These are phyloP conservation scores for Macrophya annulata DNA, from an alignment of 2,888 invertebrate species.

Conservation along the genomic window DNA sequence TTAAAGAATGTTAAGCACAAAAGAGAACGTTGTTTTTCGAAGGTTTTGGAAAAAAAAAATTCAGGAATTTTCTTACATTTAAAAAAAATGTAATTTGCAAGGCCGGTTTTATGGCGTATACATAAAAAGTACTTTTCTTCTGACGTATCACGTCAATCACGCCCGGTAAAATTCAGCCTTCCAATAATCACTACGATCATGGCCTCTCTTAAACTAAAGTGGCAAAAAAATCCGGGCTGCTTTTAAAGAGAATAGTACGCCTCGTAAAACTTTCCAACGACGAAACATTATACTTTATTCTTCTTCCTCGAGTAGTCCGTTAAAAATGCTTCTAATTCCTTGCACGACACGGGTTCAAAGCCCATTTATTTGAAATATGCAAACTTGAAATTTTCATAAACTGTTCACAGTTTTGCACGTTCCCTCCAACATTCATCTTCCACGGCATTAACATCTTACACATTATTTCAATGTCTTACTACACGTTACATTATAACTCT, in stretches of 20 bases:
- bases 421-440: slow-evolving; percentile 17
- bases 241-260: slow-evolving; percentile 7
- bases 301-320: background rate
- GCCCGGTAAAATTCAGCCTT: background rate
- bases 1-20: background rate
- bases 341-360: slow-evolving; percentile 7
- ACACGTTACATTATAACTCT: background rate
- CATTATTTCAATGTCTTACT: background rate
- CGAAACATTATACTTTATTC: slow-evolving; percentile 17
- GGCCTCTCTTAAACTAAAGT: slow-evolving; percentile 27
- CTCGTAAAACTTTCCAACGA: slow-evolving; percentile 24
- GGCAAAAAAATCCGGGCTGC: slow-evolving; percentile 10
- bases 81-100: slow-evolving; percentile 27
- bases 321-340: slow-evolving; percentile 34
- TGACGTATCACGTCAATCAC: slow-evolving; percentile 26
- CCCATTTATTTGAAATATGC: slow-evolving; percentile 36
- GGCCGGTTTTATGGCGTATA: background rate
- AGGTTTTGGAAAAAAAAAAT: background rate
- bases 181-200: slow-evolving; percentile 42
- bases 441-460: slow-evolving; percentile 25
- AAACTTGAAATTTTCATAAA: slow-evolving; percentile 31
- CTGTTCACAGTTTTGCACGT: slow-evolving; percentile 20
- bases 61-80: background rate
- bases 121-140: background rate
- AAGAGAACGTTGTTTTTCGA: background rate